These are phyloP conservation scores for Cistogaster globosa DNA, from an alignment of 2,888 invertebrate genomes.

Conservation along the genomic window DNA sequence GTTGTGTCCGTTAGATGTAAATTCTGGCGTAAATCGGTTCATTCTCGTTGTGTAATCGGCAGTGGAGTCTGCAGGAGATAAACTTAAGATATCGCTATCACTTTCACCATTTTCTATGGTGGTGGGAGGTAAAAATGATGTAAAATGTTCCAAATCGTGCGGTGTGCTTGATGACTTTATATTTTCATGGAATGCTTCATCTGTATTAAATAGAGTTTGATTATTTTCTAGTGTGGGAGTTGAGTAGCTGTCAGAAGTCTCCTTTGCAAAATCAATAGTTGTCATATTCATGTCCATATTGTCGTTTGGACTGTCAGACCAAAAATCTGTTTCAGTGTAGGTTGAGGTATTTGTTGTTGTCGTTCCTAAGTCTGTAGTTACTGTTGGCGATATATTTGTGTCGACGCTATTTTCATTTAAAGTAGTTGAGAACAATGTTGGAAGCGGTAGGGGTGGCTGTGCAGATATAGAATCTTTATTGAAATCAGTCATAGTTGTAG, in stretches of 20 bases:
- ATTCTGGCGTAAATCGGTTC: neutral
- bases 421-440: slow-evolving; percentile 52
- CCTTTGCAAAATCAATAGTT: slow-evolving; percentile 4
- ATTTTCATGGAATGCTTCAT: slow-evolving; percentile 23
- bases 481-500: slow-evolving; percentile 42
- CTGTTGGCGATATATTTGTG: slow-evolving; percentile 48
- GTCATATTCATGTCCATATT: slow-evolving; percentile 12
- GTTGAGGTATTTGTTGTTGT: slow-evolving; percentile 66
- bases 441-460: slow-evolving; percentile 69
- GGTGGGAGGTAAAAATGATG: neutral
- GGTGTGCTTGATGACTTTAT: slow-evolving; percentile 12
- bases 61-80: neutral
- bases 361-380: slow-evolving; percentile 62
- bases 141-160: slow-evolving; percentile 8
- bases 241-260: slow-evolving; percentile 14
- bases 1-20: neutral
- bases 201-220: slow-evolving; percentile 3
- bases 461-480: slow-evolving; percentile 38
- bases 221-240: slow-evolving; percentile 44
- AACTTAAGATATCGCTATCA: neutral
- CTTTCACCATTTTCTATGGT: slow-evolving; percentile 1
- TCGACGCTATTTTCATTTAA: slow-evolving; percentile 48
- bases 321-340: slow-evolving; percentile 47
- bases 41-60: slow-evolving; percentile 12
- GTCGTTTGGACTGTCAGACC: slow-evolving; percentile 65